Base-by-base conservation (phyloP, 2,888 invertebrate species). In the Platycheirus rosarum region DNA sequence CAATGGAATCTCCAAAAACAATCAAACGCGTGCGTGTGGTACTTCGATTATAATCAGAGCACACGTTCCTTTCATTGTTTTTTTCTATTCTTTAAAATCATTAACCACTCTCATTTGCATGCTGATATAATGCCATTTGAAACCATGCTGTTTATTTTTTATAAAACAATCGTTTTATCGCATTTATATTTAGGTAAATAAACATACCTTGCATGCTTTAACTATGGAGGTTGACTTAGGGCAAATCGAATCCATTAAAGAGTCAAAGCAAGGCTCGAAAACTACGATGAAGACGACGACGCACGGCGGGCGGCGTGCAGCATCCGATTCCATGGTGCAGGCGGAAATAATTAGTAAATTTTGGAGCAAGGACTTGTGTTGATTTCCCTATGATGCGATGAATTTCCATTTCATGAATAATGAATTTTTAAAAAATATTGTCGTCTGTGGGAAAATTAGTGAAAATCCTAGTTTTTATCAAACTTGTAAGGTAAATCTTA, bases 81-180 rank as follows among this genome's bases (percentile, higher is more conserved):
- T 44, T 29, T 7, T 55, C 4, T 70, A n/a, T 80, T 71, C 66
- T 53, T 71, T 40, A 4, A 55, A 76, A 62, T 57, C 77, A 77
- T 82, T 71, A 77, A 55, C 53, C 60, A 60, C 66, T 62, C 48
- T 40, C 2, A 66, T 60, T 73, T 40, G 60, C 49, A 78, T 78
- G 32, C 18, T 11, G 23, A 26, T 29, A 26, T 9, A 2, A 48
- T 44, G 55, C 18, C 49, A 60, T 69, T 66, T 44, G 48, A 42
- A 57, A 66, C 13, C 77, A 53, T 49, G 82, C 71, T 77, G 82
- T 77, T 82, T 82, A 57, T 82, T 82, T 82, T n/a, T 82, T 37
- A 77, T 82, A 77, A 71, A 77, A 82, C 71, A 77, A 77, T 71
- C 48, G 66, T 77, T 71, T 68, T 66, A 71, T 71, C 53, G 29